Evolutionary conservation across 2,888 invertebrate genomes (phyloP).

Genomic region (Cataglyphis cursor): DNA sequence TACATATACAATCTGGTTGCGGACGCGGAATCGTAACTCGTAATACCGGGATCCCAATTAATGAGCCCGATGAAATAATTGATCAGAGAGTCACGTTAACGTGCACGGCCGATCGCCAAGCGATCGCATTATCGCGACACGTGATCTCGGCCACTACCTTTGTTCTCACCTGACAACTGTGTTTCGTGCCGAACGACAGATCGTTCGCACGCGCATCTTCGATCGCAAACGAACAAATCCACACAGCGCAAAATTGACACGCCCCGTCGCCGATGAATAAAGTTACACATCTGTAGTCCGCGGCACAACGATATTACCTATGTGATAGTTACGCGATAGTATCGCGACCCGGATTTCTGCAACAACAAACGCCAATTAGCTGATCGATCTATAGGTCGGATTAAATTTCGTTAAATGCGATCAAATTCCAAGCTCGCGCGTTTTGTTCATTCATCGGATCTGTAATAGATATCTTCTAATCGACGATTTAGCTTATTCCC

Average conservation of each 20-base stretch:
- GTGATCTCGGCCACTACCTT: conserved; percentile 60
- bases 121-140: conserved; percentile 69
- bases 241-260: conserved; percentile 28
- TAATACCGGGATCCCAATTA: conserved; percentile 59
- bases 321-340: conserved; percentile 32
- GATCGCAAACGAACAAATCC: background rate
- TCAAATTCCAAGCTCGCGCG: conserved; percentile 35
- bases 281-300: conserved; percentile 44
- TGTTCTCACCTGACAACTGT: conserved; percentile 57
- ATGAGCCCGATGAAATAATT: conserved; percentile 72
- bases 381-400: conserved; percentile 42
- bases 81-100: conserved; percentile 69
- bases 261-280: conserved; percentile 29
- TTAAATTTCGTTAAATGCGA: conserved; percentile 53
- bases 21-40: conserved; percentile 9
- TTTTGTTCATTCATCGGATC: conserved; percentile 42
- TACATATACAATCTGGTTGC: conserved; percentile 28
- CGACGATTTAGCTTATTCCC: conserved; percentile 6
- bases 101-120: conserved; percentile 47
- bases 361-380: conserved; percentile 53
- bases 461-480: conserved; percentile 53
- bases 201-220: conserved; percentile 32
- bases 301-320: conserved; percentile 37
- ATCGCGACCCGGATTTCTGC: conserved; percentile 44
- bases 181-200: conserved; percentile 24